Base-by-base conservation (phyloP, 2,113 vertebrate genomes). In the Psettodes erumei region DNA sequence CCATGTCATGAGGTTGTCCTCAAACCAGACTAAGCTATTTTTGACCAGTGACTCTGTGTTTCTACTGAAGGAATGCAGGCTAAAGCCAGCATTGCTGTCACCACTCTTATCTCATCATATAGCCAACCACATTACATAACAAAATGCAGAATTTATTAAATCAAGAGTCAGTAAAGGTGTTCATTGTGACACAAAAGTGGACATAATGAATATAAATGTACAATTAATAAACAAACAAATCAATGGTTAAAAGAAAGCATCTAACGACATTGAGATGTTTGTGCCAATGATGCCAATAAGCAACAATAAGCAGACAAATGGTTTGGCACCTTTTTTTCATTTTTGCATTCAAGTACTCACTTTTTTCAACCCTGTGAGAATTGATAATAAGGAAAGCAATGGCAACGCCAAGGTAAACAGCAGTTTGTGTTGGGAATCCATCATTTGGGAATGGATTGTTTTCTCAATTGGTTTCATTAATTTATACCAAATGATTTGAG, bases 401-500 rank as follows among this genome's bases (percentile, higher is more conserved):
- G 77, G 74, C 83, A 71, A 74, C 59, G 8, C 75, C 78, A 77
- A 84, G 84, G 86, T 88, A 87, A 88, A 87, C 84, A 89, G 81
- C 76, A 35, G 67, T 75, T 79, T 84, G 84, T 86, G 87, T 89
- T 89, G 86, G 62, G 75, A 85, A 86, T 91, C 87, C 82, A 89
- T 90, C 87, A 90, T 81, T 81, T 77, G 70, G 65, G 79, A 83
- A 88, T 88, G 87, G 82, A 91, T 92, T 84, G 86, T 88, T 86
- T 89, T 71, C 85, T 86, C 83, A 84, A 85, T 88, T 67, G 82
- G 51, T 83, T 90, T 89, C 84, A 89, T 92, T 90, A 84, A 90
- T 93, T 91, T 81, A 70, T 81, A 81, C 64, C 74, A 65, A 89
- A 85, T 84, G 79, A 90, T 89, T 86, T 65, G 86, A 89, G 83